Percentiles rank a stretch among this genome's conserved stretches.
phyloP scores from a whole-genome alignment of 1,140 invertebrate genomes.

The Littorina saxatilis region DNA sequence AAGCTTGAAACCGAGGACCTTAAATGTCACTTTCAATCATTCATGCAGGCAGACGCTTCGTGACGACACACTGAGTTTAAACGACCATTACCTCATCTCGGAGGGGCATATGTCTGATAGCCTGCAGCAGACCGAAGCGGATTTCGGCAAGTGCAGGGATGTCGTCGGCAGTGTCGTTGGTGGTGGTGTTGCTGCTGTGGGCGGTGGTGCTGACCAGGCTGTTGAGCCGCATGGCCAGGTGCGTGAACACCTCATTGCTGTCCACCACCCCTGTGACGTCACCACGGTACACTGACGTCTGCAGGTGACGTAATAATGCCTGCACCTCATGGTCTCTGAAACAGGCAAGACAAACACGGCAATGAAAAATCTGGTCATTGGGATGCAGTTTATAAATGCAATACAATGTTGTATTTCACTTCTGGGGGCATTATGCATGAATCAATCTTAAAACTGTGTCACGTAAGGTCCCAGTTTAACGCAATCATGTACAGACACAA shows the following conservation, averaged over 20 bases:
- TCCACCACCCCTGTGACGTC: not conserved
- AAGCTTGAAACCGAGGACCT: too few relatives aligned
- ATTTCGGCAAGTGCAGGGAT: not conserved
- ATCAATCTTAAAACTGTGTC: too few relatives aligned
- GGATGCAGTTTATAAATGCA: not conserved
- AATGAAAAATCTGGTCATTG: not conserved
- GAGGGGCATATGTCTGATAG: not conserved
- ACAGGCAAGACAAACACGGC: not conserved
- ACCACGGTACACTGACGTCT: not conserved
- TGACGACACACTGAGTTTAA: not conserved
- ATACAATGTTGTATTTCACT: not conserved
- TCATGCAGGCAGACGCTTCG: too few relatives aligned
- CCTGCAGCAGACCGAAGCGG: not conserved
- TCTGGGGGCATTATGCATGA: not conserved
- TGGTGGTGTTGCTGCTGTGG: not conserved
- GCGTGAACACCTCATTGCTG: not conserved
- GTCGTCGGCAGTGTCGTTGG: not conserved
- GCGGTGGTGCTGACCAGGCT: not conserved
- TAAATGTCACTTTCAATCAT: too few relatives aligned
- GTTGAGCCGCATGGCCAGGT: constrained; percentile 12
- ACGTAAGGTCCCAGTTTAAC: not conserved
- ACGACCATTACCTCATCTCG: not conserved
- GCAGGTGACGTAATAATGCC: not conserved
- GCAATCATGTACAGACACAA: not conserved
- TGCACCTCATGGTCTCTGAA: not conserved